phyloP scores from a whole-genome alignment of 2,888 invertebrate genomes.

The Geophilus truncorum region DNA sequence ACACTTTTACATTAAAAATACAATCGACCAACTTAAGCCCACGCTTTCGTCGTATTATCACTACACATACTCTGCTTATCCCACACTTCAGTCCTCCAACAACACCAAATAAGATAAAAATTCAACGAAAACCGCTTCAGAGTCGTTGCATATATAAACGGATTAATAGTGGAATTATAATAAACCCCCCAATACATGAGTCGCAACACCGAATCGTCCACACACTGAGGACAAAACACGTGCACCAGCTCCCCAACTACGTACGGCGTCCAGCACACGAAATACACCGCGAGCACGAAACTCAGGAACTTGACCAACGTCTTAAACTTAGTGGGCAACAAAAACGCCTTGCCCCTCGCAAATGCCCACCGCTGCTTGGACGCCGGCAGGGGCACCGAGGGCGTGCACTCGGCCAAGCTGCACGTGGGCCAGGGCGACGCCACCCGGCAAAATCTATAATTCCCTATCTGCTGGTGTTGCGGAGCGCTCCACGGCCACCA shows the following conservation, averaged over 20 bases:
- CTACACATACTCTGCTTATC: conserved; percentile 29
- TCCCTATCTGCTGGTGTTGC: not conserved
- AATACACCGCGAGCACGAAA: not conserved
- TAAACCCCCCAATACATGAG: conserved; percentile 30
- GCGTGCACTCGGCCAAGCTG: not conserved
- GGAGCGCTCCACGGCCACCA: conserved; percentile 31
- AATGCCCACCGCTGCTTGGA: not conserved
- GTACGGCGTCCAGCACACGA: conserved; percentile 29
- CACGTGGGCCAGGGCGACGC: conserved; percentile 1
- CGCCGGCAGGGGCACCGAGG: not conserved
- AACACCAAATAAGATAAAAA: conserved; percentile 29
- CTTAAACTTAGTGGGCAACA: not conserved
- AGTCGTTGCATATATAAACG: conserved; percentile 28
- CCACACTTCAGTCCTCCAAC: conserved; percentile 39
- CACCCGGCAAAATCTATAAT: conserved; percentile 4
- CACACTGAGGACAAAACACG: not conserved
- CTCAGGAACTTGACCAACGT: not conserved
- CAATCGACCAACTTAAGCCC: too few relatives aligned
- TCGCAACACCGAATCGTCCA: conserved; percentile 8
- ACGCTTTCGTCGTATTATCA: conserved; percentile 15
- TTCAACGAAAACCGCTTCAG: conserved; percentile 25
- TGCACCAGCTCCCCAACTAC: not conserved
- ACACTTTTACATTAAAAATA: too few relatives aligned
- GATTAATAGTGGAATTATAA: conserved; percentile 28
- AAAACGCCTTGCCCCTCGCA: not conserved